Base-by-base conservation (phyloP, 2,797 vertebrate genomes). In the Otus scops region DNA sequence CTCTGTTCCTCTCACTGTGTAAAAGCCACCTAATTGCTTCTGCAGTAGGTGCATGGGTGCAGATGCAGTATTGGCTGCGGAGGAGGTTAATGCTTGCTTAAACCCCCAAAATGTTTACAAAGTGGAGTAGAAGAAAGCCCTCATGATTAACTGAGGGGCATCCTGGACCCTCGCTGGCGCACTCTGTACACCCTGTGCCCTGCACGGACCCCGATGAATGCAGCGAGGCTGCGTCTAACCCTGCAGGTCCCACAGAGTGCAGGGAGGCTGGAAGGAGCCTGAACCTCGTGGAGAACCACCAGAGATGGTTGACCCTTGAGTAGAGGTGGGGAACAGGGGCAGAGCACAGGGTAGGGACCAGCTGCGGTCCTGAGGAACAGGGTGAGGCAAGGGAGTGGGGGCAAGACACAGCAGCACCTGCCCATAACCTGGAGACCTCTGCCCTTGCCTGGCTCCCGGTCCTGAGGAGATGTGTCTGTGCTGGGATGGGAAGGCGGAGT, bases 221-320 rank as follows among this genome's bases (percentile, higher is more conserved):
- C 71, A 74, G 54, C 16, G 53, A 53, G 38, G 63, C 76, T 47
- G 48, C 64, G 16, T 3, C 87, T 24, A 6, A 26, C 15, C 0
- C 3, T 2, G 15, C 1, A 4, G 32, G 20, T 43, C 23, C 51
- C 27, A 4, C 28, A 6, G 60, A 36, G 11, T 0, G 0, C 2
- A 2, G 51, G n/a, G 51, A 34, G 11, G 2, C 3, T 11, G 61
- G 22, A 39, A 51, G 75, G 36, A 85, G 21, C 89, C 69, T 30
- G 51, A 1, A 1, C 50, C 57, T 24, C 6, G 19, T 13, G 3
- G 68, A 30, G 32, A 68, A 56, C 14, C 27, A 10, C 12, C 0
- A 2, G 48, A 5, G 7, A 13, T 0, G 4, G 32, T 2, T 1
- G 1, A 3, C 13, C 26, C 16, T 36, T 1, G 2, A 28, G 57